Conservation (phyloP, 1,140 invertebrate genomes). For the Nephotettix cincticeps region DNA sequence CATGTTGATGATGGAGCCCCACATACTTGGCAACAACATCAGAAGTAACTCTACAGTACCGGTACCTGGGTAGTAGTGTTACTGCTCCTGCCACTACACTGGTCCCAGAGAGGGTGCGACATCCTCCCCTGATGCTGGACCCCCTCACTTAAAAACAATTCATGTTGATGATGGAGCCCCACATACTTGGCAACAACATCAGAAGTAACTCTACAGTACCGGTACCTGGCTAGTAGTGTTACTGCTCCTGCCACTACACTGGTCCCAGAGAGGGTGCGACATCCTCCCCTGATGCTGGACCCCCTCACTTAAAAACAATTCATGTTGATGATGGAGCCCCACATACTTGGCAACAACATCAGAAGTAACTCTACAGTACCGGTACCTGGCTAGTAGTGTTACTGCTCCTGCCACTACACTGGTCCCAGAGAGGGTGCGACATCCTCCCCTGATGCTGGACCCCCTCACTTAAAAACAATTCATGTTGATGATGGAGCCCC, state of each 20-base stretch:
- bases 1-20: constrained; percentile 93
- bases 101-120: constrained; percentile 85
- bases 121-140: constrained; percentile 84
- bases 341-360: too few relatives aligned
- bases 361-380: too few relatives aligned
- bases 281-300: constrained; percentile 84
- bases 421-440: constrained; percentile 85
- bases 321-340: constrained; percentile 93
- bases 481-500: constrained; percentile 93
- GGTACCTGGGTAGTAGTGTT: constrained; percentile 79
- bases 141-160: constrained; percentile 90
- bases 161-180: constrained; percentile 93
- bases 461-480: constrained; percentile 90
- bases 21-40: too few relatives aligned
- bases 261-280: constrained; percentile 85
- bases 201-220: too few relatives aligned
- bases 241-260: constrained; percentile 96
- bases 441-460: constrained; percentile 84
- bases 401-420: constrained; percentile 96
- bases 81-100: constrained; percentile 96
- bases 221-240: constrained; percentile 79
- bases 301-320: constrained; percentile 90
- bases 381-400: constrained; percentile 79
- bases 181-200: too few relatives aligned
- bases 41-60: too few relatives aligned